Conservation (phyloP, 2,888 invertebrate species). For the Thelaira solivaga region DNA sequence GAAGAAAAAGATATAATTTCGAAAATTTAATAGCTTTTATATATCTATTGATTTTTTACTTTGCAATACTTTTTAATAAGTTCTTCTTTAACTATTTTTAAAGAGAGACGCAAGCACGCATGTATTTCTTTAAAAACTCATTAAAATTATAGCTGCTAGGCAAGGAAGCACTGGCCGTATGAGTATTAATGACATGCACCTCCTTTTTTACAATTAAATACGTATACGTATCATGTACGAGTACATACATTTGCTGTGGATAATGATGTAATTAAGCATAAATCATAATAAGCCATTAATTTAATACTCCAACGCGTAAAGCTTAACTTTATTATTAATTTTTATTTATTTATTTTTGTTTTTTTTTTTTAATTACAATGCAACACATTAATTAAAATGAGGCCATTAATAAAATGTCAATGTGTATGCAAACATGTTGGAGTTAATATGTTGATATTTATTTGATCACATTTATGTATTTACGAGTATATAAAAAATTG, state of each 20-base stretch:
- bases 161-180: conserved; percentile 7
- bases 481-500: no score
- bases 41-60: no score
- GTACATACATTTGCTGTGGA: no score
- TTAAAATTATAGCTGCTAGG: conserved; percentile 11
- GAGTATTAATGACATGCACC: neutral
- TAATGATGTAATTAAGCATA: conserved; percentile 20
- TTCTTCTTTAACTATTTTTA: conserved; percentile 27
- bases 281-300: conserved; percentile 25
- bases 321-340: no score
- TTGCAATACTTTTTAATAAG: no score
- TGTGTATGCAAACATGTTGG: no score
- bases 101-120: neutral
- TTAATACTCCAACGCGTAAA: conserved; percentile 7
- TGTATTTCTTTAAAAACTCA: conserved; percentile 14
- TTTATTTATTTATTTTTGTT: neutral
- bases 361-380: conserved; percentile 21
- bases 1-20: no score
- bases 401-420: conserved; percentile 25
- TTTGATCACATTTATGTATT: no score
- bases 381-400: conserved; percentile 27
- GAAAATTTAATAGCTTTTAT: no score
- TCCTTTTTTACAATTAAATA: neutral
- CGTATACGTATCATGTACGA: conserved; percentile 14
- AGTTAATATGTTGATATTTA: no score